phyloP scores from a whole-genome alignment of 2,888 invertebrate genomes.

The Seira musarum region DNA sequence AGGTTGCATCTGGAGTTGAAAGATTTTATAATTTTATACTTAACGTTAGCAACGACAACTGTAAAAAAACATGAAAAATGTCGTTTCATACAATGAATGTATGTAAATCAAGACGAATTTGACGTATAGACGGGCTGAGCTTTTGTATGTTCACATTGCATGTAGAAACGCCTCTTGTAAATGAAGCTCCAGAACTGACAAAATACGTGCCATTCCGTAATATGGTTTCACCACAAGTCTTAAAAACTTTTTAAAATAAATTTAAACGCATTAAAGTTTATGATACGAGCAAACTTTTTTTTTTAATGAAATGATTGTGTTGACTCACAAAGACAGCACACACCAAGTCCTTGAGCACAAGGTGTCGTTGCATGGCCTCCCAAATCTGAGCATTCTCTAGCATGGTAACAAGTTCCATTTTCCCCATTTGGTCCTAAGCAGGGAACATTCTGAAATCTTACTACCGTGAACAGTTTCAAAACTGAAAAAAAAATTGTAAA shows the following conservation, averaged over 20 bases:
- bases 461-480: conserved; percentile 64
- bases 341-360: conserved; percentile 83
- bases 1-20: conserved; percentile 76
- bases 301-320: not conserved
- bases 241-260: conserved; percentile 75
- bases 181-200: conserved; percentile 77
- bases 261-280: not conserved
- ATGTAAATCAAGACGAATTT: conserved; percentile 81
- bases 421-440: conserved; percentile 77
- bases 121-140: conserved; percentile 77
- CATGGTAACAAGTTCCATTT: conserved; percentile 82
- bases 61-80: too few species aligned
- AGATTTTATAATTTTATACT: too few species aligned
- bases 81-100: conserved; percentile 80
- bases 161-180: conserved; percentile 75
- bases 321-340: conserved; percentile 83
- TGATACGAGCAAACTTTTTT: not conserved
- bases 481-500: conserved; percentile 54
- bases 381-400: conserved; percentile 78
- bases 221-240: conserved; percentile 79
- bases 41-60: too few species aligned
- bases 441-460: conserved; percentile 62
- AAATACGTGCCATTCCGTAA: conserved; percentile 80
- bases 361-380: conserved; percentile 79
- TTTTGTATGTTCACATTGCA: conserved; percentile 81